A percentile compares a stretch with the other conserved stretches of the same genome.
Evolutionary conservation across 2,113 vertebrate genomes (phyloP).

Genomic region (Columbina picui): DNA sequence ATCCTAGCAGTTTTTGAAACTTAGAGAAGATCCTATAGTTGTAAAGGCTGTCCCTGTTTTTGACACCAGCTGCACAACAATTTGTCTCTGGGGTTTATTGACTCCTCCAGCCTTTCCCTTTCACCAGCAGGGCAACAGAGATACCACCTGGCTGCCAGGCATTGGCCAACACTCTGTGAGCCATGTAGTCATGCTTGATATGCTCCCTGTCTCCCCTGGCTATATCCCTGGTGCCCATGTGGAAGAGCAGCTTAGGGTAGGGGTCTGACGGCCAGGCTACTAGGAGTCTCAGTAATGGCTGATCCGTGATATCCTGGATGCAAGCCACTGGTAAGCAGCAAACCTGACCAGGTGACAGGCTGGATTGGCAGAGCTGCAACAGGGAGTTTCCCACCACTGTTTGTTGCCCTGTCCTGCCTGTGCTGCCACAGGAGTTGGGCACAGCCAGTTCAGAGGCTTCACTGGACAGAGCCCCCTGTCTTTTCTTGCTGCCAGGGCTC

Average conservation of each 20-base stretch:
- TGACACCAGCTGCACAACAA: neutral
- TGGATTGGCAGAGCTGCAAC: neutral
- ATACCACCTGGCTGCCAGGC: neutral
- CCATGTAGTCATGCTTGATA: neutral
- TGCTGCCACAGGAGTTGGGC: accelerated
- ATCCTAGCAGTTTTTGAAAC: neutral
- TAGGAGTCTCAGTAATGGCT: neutral
- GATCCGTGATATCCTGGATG: neutral
- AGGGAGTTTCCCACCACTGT: neutral
- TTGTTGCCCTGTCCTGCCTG: accelerated
- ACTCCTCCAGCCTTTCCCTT: neutral
- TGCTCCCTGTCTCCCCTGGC: accelerated
- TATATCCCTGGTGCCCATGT: accelerated
- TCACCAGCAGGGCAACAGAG: neutral
- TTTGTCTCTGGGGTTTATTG: neutral
- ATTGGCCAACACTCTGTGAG: neutral
- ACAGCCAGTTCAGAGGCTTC: neutral
- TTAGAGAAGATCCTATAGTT: neutral
- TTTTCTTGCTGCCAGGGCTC: neutral
- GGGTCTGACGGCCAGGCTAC: neutral
- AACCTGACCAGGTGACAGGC: neutral
- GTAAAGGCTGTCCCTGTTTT: neutral
- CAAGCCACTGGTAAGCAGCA: neutral
- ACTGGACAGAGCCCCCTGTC: neutral
- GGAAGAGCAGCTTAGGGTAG: neutral